Percentiles rank a stretch among this genome's conserved stretches.
These are phyloP conservation scores for Aramus guarauna DNA, from an alignment of 2,113 vertebrate genomes.

Conservation along the genomic window DNA sequence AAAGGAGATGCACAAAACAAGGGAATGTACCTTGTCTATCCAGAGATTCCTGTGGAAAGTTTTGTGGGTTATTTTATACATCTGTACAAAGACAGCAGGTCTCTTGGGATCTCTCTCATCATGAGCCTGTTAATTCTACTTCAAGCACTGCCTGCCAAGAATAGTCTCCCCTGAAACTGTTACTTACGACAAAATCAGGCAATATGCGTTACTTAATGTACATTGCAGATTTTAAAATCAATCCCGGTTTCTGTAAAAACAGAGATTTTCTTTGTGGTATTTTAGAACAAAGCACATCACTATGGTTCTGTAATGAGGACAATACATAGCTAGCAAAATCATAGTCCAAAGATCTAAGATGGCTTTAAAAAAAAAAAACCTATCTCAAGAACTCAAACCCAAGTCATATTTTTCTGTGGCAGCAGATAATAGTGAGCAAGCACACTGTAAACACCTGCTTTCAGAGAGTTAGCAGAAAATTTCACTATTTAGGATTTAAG, in stretches of 20 bases:
- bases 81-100: neutral
- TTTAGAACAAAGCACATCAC: neutral
- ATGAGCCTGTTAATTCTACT: neutral
- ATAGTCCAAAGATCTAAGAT: neutral
- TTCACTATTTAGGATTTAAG: neutral
- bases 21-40: neutral
- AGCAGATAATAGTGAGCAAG: neutral
- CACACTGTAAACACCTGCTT: neutral
- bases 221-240: neutral
- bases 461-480: neutral
- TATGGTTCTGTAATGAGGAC: neutral
- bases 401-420: neutral
- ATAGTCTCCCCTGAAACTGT: neutral
- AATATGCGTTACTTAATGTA: neutral
- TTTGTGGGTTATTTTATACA: neutral
- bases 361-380: neutral
- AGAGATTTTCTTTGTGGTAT: neutral
- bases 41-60: neutral
- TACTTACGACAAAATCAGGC: conserved; percentile 33
- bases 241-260: neutral
- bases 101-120: neutral
- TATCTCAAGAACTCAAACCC: neutral
- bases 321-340: neutral
- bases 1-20: neutral
- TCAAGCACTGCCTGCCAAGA: neutral